Conservation (phyloP, 2,888 invertebrate genomes). For the Caenorhabditis sulstoni region DNA sequence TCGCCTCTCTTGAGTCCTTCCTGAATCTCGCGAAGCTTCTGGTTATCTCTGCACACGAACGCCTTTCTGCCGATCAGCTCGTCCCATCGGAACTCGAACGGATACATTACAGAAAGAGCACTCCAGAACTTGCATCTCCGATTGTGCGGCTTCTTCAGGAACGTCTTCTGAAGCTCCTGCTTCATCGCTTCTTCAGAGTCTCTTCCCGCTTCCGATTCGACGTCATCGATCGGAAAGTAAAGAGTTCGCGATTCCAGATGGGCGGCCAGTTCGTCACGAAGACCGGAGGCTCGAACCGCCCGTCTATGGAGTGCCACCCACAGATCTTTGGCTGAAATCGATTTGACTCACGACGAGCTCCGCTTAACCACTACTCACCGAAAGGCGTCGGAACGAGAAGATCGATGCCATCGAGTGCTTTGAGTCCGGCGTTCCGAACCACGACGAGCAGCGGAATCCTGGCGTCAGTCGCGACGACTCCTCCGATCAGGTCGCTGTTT, state of each 20-base stretch:
- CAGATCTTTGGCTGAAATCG: constrained; percentile 64
- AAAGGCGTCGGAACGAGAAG: constrained; percentile 66
- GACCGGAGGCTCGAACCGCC: constrained; percentile 71
- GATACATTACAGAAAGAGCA: constrained; percentile 67
- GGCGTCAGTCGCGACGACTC: constrained; percentile 51
- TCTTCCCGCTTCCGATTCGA: constrained; percentile 63
- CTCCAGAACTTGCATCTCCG: constrained; percentile 69
- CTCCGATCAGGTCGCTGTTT: constrained; percentile 45
- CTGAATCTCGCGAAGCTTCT: constrained; percentile 13
- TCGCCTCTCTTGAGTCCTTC: constrained; percentile 11
- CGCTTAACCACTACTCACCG: constrained; percentile 41
- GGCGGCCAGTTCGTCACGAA: constrained; percentile 69
- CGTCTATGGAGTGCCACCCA: constrained; percentile 74
- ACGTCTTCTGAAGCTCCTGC: constrained; percentile 55
- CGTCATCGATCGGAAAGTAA: constrained; percentile 68
- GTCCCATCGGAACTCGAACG: constrained; percentile 66
- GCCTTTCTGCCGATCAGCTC: constrained; percentile 60
- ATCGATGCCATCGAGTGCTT: constrained; percentile 62
- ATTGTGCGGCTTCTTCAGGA: constrained; percentile 66
- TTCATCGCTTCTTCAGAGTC: constrained; percentile 47
- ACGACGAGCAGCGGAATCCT: constrained; percentile 64
- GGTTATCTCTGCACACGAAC: constrained; percentile 38
- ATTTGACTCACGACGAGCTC: background rate
- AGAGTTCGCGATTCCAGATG: constrained; percentile 67
- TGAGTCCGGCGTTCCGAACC: constrained; percentile 50